Evolutionary conservation across 2,888 invertebrate species (phyloP), one percentile per base, ranked within the genome.

Genomic region (Plebejus melissa): DNA sequence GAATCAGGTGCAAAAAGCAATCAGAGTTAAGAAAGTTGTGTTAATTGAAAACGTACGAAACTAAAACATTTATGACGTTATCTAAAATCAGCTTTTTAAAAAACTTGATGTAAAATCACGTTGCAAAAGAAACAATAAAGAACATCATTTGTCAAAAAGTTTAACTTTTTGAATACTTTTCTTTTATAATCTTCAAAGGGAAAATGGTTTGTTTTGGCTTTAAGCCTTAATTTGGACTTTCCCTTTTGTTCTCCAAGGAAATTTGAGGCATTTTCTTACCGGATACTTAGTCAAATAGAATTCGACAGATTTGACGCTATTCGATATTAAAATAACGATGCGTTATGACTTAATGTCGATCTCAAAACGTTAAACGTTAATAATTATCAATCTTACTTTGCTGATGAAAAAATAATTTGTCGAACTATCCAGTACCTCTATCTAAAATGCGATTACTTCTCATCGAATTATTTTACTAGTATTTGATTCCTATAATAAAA

Each of bases 141-240:
- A 58, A 58, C 60, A 28, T 9, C 60, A 58, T 60, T 28, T 60
- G 60, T 3, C 60, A 60, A 60, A 60, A 60, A 60, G 28, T 60
- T 60, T 28, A 22, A 6, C 57, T 57, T 57, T 57, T 6, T n/a
- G 57, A 57, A 57, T 5, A 28, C 9, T 50, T 50, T 50, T 28
- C 11, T 22, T 60, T 60, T 60, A 60, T 58, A 57, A 57, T 60
- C 22, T 22, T 60, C 9, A 28, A 28, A 60, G 60, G 7, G n/a
- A n/a, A n/a, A 16, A 13, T 58, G 22, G 6, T 28, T 60, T 28
- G 41, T 41, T 60, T 60, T 60, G 22, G 2, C 28, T 60, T 60
- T 1, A n/a, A n/a, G 57, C n/a, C n/a, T 57, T 57, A 9, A 6
- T n/a, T n/a, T 1, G 57, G 57, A 57, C n/a, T 57, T 13, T 16